Percentiles rank a stretch among this genome's conserved stretches.
These are phyloP conservation scores for Barnardius zonarius DNA, from an alignment of 2,113 vertebrate genomes.

Conservation along the genomic window DNA sequence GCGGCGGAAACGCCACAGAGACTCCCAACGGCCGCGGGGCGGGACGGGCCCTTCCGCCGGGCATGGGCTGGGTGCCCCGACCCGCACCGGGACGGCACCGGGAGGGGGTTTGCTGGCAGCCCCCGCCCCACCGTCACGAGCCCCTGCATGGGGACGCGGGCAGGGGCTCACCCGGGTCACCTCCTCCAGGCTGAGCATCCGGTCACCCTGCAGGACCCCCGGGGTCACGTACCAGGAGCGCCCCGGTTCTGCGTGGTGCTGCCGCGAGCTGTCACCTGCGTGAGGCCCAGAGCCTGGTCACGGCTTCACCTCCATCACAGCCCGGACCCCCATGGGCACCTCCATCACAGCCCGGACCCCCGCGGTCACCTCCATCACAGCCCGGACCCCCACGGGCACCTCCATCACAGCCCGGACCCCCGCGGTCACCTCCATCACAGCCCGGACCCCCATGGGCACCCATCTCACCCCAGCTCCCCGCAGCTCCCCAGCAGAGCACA, in stretches of 20 bases:
- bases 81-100: not conserved
- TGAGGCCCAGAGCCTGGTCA: not conserved
- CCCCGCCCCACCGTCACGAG: not conserved
- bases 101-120: not conserved
- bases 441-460: no score
- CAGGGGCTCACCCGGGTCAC: conserved; percentile 37
- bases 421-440: no score
- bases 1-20: conserved; percentile 18
- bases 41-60: not conserved
- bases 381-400: no score
- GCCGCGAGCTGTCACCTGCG: not conserved
- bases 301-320: not conserved
- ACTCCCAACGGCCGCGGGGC: not conserved
- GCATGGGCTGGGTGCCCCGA: not conserved
- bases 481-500: not conserved
- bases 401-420: no score
- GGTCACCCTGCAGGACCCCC: not conserved
- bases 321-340: not conserved
- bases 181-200: not conserved
- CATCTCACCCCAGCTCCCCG: not conserved
- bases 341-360: no score
- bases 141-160: accelerated
- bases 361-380: no score
- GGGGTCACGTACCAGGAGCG: not conserved
- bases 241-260: not conserved